Base-by-base conservation (phyloP, 2,797 vertebrate genomes). In the Galaxias olidus region DNA sequence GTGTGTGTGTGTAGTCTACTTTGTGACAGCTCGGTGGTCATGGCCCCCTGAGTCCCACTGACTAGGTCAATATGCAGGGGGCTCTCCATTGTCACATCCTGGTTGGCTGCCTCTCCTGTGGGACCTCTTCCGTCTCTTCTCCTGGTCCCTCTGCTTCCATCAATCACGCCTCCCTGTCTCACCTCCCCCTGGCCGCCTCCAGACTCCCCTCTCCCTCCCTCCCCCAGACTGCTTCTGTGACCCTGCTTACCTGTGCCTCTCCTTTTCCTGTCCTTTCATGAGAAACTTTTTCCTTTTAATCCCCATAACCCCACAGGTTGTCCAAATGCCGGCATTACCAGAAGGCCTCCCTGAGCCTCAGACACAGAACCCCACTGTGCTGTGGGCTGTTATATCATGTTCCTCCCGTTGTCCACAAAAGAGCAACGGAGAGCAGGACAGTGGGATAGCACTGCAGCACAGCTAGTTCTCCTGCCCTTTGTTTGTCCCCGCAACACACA, bases 21-120 rank as follows among this genome's bases (percentile, higher is more conserved):
- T 51, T 80, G 43, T 83, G 83, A 81, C 75, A 48, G 82, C 64
- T 76, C n/a, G 8, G 74, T 68, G 73, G 65, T 82, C 67, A 77
- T 77, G 76, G 78, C 81, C 75, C 76, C 72, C 65, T 75, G 74
- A 74, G 65, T 72, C 58, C 74, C 50, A 52, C 50, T 52, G 64
- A 72, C 72, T 74, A 74, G 65, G 58, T 51, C 18, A 52, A 75
- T 40, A 52, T 79, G 70, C 30, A 45, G 59, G 63, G 61, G 49
- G 71, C 55, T 81, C 47, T 67, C 65, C 67, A 71, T 30, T 3
- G 69, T 75, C 75, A 74, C 53, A 68, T 54, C 63, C 69, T 2
- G 15, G 40, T 57, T 58, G 61, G 55, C 69, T 66, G 68, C 56
- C 63, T 72, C 59, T 66, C 71, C 64, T 67, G 1, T 40, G 75